Conservation (phyloP, 2,113 vertebrate genomes). For the Brachypodius melanocephalos region DNA sequence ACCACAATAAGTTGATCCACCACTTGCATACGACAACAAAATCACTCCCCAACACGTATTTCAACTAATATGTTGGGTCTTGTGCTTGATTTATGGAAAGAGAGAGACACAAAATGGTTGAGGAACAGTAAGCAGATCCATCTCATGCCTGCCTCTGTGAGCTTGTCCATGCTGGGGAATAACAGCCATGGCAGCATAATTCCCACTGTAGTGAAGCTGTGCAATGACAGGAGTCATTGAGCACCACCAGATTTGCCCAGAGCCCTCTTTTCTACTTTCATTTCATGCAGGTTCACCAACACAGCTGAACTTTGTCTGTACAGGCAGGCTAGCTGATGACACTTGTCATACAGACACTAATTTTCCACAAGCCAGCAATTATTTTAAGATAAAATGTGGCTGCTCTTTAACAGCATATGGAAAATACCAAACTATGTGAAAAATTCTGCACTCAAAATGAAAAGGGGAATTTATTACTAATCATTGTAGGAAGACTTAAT, state of each 20-base stretch:
- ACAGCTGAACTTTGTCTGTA: not conserved
- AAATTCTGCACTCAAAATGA: not conserved
- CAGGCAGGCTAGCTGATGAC: not conserved
- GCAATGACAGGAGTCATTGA: not conserved
- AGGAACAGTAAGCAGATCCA: not conserved
- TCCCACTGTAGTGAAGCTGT: rapidly evolving
- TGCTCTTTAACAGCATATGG: not conserved
- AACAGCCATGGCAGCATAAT: not conserved
- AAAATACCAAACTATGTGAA: not conserved
- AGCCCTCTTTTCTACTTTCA: not conserved
- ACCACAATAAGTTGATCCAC: not conserved
- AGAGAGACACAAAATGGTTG: not conserved
- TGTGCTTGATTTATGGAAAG: not conserved
- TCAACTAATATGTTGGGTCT: not conserved
- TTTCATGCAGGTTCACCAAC: not conserved
- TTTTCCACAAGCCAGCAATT: not conserved
- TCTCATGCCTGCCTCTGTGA: not conserved
- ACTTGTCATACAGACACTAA: not conserved
- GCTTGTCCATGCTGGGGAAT: not conserved
- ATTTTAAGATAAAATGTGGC: not conserved
- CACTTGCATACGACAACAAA: not conserved
- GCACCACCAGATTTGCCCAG: not conserved
- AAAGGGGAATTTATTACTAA: not conserved
- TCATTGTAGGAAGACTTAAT: not conserved
- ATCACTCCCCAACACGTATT: rapidly evolving